phyloP scores from a whole-genome alignment of 2,113 vertebrate species.

The Colinus virginianus region DNA sequence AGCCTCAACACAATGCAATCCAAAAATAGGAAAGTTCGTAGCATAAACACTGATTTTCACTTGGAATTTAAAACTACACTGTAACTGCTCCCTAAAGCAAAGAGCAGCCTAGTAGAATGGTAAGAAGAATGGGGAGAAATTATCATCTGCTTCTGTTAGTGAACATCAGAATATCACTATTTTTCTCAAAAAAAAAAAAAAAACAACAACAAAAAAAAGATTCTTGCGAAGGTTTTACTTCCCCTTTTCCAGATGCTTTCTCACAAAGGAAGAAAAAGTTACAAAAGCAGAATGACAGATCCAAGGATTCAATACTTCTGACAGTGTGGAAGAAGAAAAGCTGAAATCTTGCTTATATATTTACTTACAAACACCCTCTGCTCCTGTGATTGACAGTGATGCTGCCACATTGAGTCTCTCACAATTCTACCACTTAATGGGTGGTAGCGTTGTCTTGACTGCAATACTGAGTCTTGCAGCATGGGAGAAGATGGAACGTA shows the following conservation, averaged over 20 bases:
- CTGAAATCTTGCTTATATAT: not conserved
- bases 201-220: too few relatives aligned
- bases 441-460: not conserved
- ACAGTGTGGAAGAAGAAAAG: not conserved
- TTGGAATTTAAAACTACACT: not conserved
- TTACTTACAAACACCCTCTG: constrained; percentile 29
- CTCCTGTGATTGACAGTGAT: constrained; percentile 71
- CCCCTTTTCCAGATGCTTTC: not conserved
- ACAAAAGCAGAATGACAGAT: constrained; percentile 24
- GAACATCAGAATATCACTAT: not conserved
- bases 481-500: constrained; percentile 70
- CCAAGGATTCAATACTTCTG: not conserved
- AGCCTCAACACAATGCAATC: not conserved
- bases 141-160: not conserved
- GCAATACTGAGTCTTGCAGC: constrained; percentile 32
- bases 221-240: not conserved
- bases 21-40: not conserved
- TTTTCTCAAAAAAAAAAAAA: not conserved
- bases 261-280: not conserved
- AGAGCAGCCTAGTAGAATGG: accelerated
- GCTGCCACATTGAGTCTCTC: constrained; percentile 20
- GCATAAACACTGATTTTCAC: not conserved
- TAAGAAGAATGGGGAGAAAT: not conserved
- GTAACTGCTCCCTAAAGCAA: not conserved
- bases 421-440: not conserved